Base-by-base conservation (phyloP, 2,113 vertebrate species). In the Cottus gobio region DNA sequence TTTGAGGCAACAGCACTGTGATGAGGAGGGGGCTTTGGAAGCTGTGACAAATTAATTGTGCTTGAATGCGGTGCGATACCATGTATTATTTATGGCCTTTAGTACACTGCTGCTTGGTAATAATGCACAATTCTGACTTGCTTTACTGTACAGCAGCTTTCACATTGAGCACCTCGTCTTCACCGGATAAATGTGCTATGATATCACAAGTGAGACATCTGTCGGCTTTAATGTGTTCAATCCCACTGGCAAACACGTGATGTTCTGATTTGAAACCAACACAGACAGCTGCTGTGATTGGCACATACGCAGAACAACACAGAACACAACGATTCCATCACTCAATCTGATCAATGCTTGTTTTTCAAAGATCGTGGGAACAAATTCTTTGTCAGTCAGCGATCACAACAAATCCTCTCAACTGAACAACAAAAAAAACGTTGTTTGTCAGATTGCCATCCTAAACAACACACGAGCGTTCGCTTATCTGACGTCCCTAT, bases 221-320 rank as follows among this genome's bases (percentile, higher is more conserved):
- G 82, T 82, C 77, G 68, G 63, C 75, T 62, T 78, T 60, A 73
- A 73, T 86, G 65, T 70, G 52, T 74, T 78, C 75, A 73, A 4
- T 86, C 72, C 72, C 71, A 67, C 54, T 42, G 73, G 86, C 77
- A 73, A 70, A 46, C n/a, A 37, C 70, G 85, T 71, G 42, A 86
- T 85, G 77, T 54, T 72, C 46, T 78, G 79, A 83, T 83, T 80
- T 88, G 56, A 79, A 87, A 69, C 64, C 46, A 66, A 73, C 77
- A 31, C 73, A 57, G 84, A 79, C 79, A 81, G 79, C 82, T 76
- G 77, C 80, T 73, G 62, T 79, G 82, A 88, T 62, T 88, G 78
- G 80, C 88, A 91, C 77, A 76, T 56, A 50, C 57, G 73, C 73
- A 83, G 69, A 85, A 66, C 30, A 63, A 50, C 52, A 82, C 57